These are phyloP conservation scores for Eudyptes chrysolophus DNA, from an alignment of 2,113 vertebrate genomes.

Conservation along the genomic window DNA sequence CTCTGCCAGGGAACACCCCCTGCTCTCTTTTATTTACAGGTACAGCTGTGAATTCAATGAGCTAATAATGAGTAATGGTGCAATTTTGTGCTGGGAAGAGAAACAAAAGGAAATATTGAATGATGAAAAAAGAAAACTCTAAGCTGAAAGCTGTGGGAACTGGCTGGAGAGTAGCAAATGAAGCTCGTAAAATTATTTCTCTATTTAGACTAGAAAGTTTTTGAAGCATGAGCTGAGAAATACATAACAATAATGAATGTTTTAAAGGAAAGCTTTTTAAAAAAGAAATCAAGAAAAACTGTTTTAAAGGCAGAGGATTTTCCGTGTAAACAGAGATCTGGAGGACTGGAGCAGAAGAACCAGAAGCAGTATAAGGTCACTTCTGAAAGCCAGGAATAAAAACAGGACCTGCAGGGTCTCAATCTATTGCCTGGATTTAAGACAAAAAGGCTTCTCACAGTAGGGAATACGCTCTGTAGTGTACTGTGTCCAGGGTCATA, in stretches of 20 bases:
- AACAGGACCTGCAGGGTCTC: neutral
- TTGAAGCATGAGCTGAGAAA: neutral
- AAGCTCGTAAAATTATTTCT: neutral
- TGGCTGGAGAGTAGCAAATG: neutral
- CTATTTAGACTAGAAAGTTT: neutral
- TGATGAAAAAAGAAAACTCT: neutral
- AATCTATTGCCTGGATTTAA: neutral
- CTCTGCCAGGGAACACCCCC: neutral
- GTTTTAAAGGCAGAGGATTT: neutral
- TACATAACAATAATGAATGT: neutral
- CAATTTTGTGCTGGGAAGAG: neutral
- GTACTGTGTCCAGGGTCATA: neutral
- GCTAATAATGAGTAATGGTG: neutral
- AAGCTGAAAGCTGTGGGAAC: neutral
- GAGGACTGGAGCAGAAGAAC: neutral
- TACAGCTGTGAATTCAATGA: slow-evolving; percentile 8
- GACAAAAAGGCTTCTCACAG: neutral
- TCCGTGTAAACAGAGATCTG: neutral
- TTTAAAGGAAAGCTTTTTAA: neutral
- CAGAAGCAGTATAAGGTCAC: neutral
- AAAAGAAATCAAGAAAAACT: neutral
- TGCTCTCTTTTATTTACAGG: neutral
- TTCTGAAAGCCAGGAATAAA: neutral
- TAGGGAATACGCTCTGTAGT: neutral
- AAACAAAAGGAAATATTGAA: neutral